Evolutionary conservation across 2,113 vertebrate species (phyloP).

Genomic region (Hystrix cristata): DNA sequence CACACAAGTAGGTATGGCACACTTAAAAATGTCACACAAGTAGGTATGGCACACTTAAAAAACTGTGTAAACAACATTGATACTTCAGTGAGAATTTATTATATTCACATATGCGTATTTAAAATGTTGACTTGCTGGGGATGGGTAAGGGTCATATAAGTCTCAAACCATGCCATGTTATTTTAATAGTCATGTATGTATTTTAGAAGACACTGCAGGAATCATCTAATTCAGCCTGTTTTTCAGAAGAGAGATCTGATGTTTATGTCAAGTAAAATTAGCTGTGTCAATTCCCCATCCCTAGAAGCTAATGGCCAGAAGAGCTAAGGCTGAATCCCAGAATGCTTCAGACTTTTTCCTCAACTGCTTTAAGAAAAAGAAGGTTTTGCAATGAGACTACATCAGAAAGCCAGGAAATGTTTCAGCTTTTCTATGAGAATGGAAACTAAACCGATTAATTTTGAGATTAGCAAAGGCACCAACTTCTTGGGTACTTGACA

Average conservation of each 20-base stretch:
- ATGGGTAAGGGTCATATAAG: not conserved
- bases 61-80: not conserved
- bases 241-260: not conserved
- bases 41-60: not conserved
- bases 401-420: not conserved
- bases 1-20: not conserved
- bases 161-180: not conserved
- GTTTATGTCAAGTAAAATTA: not conserved
- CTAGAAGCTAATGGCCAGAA: not conserved
- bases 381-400: not conserved
- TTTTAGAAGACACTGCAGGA: not conserved
- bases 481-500: conserved; percentile 31
- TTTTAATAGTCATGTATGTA: not conserved
- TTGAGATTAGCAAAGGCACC: not conserved
- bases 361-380: not conserved
- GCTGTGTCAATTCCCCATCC: not conserved
- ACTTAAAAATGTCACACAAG: not conserved
- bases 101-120: not conserved
- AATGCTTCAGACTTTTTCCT: not conserved
- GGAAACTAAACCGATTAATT: not conserved
- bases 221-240: not conserved
- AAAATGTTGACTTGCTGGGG: not conserved
- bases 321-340: not conserved
- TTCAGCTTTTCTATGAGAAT: conserved; percentile 2
- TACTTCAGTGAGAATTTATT: not conserved